Conservation (phyloP, 2,113 vertebrate genomes). For the Ramphastos sulfuratus region DNA sequence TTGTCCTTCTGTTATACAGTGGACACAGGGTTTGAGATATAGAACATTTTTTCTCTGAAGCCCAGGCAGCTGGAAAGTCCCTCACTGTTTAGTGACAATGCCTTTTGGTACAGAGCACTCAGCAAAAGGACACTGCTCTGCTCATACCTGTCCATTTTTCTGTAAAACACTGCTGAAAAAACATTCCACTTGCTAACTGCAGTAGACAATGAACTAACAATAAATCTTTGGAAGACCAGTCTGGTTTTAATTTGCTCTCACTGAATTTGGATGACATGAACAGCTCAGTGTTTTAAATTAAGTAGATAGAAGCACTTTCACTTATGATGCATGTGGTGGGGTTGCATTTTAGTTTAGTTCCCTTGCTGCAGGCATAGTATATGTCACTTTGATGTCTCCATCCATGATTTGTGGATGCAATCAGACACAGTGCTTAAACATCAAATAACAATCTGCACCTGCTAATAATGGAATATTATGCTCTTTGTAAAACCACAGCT, state of each 20-base stretch:
- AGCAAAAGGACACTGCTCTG: background rate
- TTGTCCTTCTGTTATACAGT: background rate
- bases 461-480: background rate
- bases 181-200: background rate
- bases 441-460: constrained; percentile 24
- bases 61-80: background rate
- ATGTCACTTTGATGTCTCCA: background rate
- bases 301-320: background rate
- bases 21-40: background rate
- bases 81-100: background rate
- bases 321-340: background rate
- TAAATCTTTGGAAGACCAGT: background rate
- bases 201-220: background rate
- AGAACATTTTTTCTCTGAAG: background rate
- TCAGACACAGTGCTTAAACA: background rate
- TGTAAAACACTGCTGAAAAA: background rate
- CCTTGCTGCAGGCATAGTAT: background rate
- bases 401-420: background rate
- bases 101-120: background rate
- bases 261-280: background rate
- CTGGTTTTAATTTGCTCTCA: background rate
- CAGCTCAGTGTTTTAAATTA: background rate
- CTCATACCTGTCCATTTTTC: background rate
- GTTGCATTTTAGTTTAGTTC: background rate
- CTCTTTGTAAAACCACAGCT: background rate